Base-by-base conservation (phyloP, 2,113 vertebrate species). In the Ictidomys tridecemlineatus region DNA sequence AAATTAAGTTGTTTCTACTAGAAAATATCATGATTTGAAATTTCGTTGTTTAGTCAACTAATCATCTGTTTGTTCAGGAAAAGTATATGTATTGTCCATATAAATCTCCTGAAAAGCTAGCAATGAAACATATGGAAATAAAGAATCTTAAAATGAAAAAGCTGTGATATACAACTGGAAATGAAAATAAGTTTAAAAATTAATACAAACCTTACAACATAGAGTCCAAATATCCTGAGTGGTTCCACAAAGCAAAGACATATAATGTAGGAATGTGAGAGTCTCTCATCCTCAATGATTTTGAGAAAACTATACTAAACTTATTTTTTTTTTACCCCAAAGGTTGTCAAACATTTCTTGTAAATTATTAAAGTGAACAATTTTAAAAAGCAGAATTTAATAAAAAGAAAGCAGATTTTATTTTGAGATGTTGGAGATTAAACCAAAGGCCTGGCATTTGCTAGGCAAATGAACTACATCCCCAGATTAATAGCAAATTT, bases 1-100 rank as follows among this genome's bases (percentile, higher is more conserved):
- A 30, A 58, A 70, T 69, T 53, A 22, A 45, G 9, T 76, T 95
- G 82, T 88, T 96, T 63, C 32, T 85, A 58, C 9, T 79, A 28
- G 48, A 42, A 90, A 77, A 69, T 39, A 28, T 30, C 76, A 28
- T 96, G 28, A 91, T 93, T 93, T 96, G 24, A 92, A 96, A 91
- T 78, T 65, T 95, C 10, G 42, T 20, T 70, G 79, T 83, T 91
- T 96, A 22, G 22, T 94, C 22, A 42, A 48, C 45, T 89, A 24
- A 26, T 79, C 69, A 34, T 26, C 79, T 72, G 53, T 51, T 84
- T 83, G 22, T 58, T 26, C 18, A 28, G 84, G 18, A 96, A 65
- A 65, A 76, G 26, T 92, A 92, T 80, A 48, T 90, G 26, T 84
- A 9, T 70, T 42, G 92, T 20, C 12, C 6, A 37, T 39, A 58